Percentiles rank a stretch among this genome's conserved stretches.
phyloP scores from a whole-genome alignment of 2,888 invertebrate genomes.

The Mellilla xanthometata region DNA sequence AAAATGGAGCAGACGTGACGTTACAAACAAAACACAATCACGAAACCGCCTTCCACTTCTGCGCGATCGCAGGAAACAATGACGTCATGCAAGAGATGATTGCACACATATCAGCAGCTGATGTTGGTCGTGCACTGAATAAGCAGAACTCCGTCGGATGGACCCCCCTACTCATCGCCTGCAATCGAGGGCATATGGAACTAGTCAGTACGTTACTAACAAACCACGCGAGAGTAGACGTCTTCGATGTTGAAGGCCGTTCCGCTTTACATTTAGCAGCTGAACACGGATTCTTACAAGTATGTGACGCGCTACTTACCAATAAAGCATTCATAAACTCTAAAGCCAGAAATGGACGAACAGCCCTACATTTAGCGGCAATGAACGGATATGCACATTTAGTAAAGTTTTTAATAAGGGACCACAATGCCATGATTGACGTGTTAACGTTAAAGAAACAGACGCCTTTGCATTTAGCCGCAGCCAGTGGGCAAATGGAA shows the following conservation, averaged over 20 bases:
- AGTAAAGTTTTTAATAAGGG: conserved; percentile 95
- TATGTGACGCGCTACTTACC: conserved; percentile 93
- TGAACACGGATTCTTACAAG: conserved; percentile 95
- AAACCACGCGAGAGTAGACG: conserved; percentile 98
- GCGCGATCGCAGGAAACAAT: conserved; percentile 97
- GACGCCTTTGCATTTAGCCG: conserved; percentile 98
- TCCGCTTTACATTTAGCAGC: conserved; percentile 98
- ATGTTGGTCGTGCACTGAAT: conserved; percentile 97
- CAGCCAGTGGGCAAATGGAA: conserved; percentile 97
- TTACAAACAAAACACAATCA: conserved; percentile 92
- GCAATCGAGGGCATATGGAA: conserved; percentile 97
- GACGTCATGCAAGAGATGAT: conserved; percentile 97
- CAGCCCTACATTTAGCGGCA: conserved; percentile 97
- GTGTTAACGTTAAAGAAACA: conserved; percentile 97
- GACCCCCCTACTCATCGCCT: conserved; percentile 98
- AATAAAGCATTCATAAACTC: conserved; percentile 99
- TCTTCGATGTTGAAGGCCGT: conserved; percentile 97
- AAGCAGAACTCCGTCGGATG: conserved; percentile 97
- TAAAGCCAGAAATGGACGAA: conserved; percentile 97
- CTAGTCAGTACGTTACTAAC: conserved; percentile 94
- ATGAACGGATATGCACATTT: conserved; percentile 97
- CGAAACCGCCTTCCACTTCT: conserved; percentile 98
- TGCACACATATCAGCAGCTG: conserved; percentile 92
- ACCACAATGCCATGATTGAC: conserved; percentile 97
- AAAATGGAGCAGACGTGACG: conserved; percentile 95